These are phyloP conservation scores for Cricetomys ansorgei DNA, from an alignment of 2,113 vertebrate species.

Conservation along the genomic window DNA sequence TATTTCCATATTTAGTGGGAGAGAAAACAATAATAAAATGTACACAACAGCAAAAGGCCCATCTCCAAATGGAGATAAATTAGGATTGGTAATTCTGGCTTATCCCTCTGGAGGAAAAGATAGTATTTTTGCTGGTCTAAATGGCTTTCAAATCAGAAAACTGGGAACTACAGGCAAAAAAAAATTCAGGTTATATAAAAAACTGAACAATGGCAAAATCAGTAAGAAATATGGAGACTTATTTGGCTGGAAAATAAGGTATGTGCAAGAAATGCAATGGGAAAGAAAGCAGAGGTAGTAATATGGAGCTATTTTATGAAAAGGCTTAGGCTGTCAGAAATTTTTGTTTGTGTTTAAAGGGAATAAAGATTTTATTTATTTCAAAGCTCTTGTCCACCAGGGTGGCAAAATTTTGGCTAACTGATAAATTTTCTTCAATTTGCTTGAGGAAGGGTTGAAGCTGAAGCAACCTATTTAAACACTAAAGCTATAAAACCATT, in stretches of 20 bases:
- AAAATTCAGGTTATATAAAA: conserved; percentile 46
- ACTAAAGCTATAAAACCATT: background rate
- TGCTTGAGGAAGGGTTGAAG: background rate
- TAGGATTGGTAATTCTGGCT: conserved; percentile 26
- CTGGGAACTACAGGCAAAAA: background rate
- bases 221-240: background rate
- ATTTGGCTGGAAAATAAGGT: background rate
- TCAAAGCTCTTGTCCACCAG: background rate
- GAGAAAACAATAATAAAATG: conserved; percentile 27
- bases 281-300: conserved; percentile 45
- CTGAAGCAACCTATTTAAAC: background rate
- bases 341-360: background rate
- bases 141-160: conserved; percentile 43
- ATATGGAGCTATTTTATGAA: background rate
- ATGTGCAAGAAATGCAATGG: background rate
- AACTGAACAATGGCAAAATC: background rate
- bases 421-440: conserved; percentile 35
- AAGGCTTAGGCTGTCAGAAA: background rate
- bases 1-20: conserved; percentile 20
- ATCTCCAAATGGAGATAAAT: conserved; percentile 14
- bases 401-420: conserved; percentile 5
- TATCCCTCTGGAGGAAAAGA: background rate
- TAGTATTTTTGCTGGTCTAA: conserved; percentile 35
- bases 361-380: conserved; percentile 26
- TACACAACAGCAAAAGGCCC: background rate